Evolutionary conservation across 2,888 invertebrate species (phyloP).

Genomic region (Phoenoteleia sp.): DNA sequence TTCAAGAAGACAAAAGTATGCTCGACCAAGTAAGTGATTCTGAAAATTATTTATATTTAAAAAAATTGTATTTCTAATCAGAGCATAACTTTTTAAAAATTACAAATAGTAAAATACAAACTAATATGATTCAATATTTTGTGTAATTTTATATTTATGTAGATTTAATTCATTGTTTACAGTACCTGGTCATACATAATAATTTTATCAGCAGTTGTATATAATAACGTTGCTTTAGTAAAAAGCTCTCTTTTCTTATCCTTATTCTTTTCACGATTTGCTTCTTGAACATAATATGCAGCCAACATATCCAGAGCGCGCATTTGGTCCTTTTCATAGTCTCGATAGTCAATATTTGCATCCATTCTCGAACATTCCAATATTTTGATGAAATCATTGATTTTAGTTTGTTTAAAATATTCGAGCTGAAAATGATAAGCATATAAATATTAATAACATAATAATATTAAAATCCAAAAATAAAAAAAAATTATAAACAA

Average conservation of each 20-base stretch:
- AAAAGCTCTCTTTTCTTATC: constrained; percentile 98
- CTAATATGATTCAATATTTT: background rate
- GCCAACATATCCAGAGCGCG: constrained; percentile 98
- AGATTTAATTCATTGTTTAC: too few species aligned
- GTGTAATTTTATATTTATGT: background rate
- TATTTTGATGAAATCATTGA: constrained; percentile 97
- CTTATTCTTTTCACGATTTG: constrained; percentile 97
- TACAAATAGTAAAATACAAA: constrained; percentile 11
- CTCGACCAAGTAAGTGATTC: constrained; percentile 99
- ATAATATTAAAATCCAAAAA: too few species aligned
- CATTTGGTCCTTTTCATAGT: constrained; percentile 99
- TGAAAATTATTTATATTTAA: constrained; percentile 82
- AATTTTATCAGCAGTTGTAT: constrained; percentile 99
- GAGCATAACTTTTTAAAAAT: too few species aligned
- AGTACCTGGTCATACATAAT: constrained; percentile 99
- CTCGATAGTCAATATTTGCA: constrained; percentile 94
- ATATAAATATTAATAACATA: constrained; percentile 1
- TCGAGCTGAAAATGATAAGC: constrained; percentile 91
- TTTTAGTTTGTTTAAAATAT: constrained; percentile 97
- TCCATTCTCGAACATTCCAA: constrained; percentile 95
- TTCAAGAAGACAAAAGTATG: constrained; percentile 99
- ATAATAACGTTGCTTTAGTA: constrained; percentile 98
- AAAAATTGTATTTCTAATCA: too few species aligned
- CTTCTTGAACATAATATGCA: constrained; percentile 99
- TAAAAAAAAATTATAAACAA: too few species aligned